These are phyloP conservation scores for Leiothrix lutea DNA, from an alignment of 2,113 vertebrate species.

Conservation along the genomic window DNA sequence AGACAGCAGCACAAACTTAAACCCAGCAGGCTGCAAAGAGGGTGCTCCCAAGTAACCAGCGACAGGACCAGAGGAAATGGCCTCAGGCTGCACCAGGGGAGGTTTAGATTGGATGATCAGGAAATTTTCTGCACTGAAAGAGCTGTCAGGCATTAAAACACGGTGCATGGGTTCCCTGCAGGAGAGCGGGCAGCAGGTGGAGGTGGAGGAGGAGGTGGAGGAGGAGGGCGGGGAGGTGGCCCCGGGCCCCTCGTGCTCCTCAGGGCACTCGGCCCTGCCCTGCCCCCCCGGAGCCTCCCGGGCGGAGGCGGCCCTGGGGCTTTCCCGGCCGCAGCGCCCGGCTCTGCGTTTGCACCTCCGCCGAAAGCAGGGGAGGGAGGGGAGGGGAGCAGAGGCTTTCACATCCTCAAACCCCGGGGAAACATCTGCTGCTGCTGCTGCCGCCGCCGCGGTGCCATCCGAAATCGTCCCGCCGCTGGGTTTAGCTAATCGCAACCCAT, in stretches of 20 bases:
- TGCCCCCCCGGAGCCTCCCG: not conserved
- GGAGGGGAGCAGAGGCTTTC: not conserved
- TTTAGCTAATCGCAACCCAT: not conserved
- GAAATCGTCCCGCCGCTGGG: fast-evolving
- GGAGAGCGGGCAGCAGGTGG: not conserved
- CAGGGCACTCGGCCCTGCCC: not conserved
- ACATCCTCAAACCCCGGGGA: not conserved
- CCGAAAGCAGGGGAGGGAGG: not conserved
- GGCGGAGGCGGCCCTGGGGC: not conserved
- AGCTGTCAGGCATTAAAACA: not conserved
- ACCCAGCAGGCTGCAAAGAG: too few species aligned
- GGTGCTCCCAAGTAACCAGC: not conserved
- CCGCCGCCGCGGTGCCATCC: not conserved
- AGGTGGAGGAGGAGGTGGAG: not conserved
- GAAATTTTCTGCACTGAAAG: not conserved
- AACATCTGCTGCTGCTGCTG: not conserved
- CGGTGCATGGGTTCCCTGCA: not conserved
- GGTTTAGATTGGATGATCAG: not conserved
- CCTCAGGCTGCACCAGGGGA: not conserved
- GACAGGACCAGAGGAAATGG: not conserved
- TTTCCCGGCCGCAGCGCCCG: not conserved
- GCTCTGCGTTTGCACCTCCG: not conserved
- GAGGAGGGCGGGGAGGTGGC: fast-evolving
- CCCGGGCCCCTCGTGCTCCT: not conserved
- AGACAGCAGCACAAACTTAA: fast-evolving